Percentiles rank a stretch among this genome's conserved stretches.
Conservation (phyloP, 2,797 vertebrate genomes). For the Labroides dimidiatus region DNA sequence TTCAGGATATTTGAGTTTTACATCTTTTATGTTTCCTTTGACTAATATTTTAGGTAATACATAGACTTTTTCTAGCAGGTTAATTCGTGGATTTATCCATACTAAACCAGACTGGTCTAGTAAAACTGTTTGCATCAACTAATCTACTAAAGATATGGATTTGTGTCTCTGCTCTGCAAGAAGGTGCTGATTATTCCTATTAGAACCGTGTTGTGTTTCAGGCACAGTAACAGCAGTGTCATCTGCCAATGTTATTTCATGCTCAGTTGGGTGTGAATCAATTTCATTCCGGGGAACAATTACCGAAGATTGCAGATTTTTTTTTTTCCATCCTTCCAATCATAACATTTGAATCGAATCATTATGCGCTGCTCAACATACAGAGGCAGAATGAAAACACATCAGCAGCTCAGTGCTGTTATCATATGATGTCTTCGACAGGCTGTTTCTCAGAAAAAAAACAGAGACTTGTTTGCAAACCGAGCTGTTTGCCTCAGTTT, state of each 20-base stretch:
- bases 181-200: slow-evolving; percentile 84
- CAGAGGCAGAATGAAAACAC: slow-evolving; percentile 68
- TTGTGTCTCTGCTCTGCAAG: slow-evolving; percentile 46
- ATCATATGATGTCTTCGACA: slow-evolving; percentile 62
- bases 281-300: slow-evolving; percentile 87
- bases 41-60: slow-evolving; percentile 16
- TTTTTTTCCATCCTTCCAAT: slow-evolving; percentile 68
- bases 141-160: slow-evolving; percentile 49
- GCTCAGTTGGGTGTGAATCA: slow-evolving; percentile 87
- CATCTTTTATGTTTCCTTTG: slow-evolving; percentile 9
- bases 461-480: slow-evolving; percentile 40
- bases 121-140: slow-evolving; percentile 50
- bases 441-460: slow-evolving; percentile 42
- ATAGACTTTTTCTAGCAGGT: slow-evolving; percentile 18
- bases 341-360: slow-evolving; percentile 84
- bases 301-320: slow-evolving; percentile 83
- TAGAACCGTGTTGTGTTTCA: slow-evolving; percentile 83
- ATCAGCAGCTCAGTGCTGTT: slow-evolving; percentile 61
- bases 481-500: slow-evolving; percentile 33
- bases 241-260: slow-evolving; percentile 88
- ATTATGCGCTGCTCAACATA: slow-evolving; percentile 69
- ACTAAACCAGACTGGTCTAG: slow-evolving; percentile 43
- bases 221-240: slow-evolving; percentile 83
- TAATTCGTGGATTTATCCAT: slow-evolving; percentile 49
- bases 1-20: neutral